These are phyloP conservation scores for Kryptolebias ocellatus DNA, from an alignment of 2,797 vertebrate genomes.

Conservation along the genomic window DNA sequence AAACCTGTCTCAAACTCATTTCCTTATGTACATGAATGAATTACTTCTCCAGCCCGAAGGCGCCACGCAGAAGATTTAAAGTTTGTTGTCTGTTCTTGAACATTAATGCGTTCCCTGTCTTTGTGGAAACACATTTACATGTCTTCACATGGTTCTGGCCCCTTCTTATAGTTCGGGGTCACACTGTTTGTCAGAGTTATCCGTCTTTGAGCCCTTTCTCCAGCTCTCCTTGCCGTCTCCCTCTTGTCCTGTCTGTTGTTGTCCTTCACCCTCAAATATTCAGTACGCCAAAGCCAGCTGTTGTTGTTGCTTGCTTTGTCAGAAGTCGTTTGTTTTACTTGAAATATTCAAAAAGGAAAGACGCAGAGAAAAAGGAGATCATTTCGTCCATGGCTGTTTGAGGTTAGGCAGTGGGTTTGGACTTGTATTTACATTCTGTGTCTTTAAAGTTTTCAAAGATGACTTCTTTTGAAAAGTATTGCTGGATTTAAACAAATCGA, in stretches of 20 bases:
- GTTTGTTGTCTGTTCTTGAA: constrained; percentile 28
- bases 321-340: no score
- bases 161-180: constrained; percentile 37
- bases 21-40: constrained; percentile 13
- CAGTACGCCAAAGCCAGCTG: constrained; percentile 26
- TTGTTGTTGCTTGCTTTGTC: constrained; percentile 16
- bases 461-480: no score
- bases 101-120: constrained; percentile 28
- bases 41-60: constrained; percentile 25
- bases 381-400: no score
- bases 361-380: no score
- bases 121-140: constrained; percentile 53
- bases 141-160: constrained; percentile 28
- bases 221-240: constrained; percentile 9
- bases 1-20: background rate
- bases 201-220: constrained; percentile 29
- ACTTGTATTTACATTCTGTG: no score
- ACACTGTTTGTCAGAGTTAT: constrained; percentile 49
- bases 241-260: constrained; percentile 1
- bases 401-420: no score
- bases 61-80: constrained; percentile 1
- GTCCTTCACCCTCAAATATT: constrained; percentile 46
- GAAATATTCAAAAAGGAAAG: no score
- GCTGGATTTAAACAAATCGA: no score
- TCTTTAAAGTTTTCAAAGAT: no score